Evolutionary conservation across 2,888 invertebrate genomes (phyloP).

Genomic region (Lasioglossum villosulum): DNA sequence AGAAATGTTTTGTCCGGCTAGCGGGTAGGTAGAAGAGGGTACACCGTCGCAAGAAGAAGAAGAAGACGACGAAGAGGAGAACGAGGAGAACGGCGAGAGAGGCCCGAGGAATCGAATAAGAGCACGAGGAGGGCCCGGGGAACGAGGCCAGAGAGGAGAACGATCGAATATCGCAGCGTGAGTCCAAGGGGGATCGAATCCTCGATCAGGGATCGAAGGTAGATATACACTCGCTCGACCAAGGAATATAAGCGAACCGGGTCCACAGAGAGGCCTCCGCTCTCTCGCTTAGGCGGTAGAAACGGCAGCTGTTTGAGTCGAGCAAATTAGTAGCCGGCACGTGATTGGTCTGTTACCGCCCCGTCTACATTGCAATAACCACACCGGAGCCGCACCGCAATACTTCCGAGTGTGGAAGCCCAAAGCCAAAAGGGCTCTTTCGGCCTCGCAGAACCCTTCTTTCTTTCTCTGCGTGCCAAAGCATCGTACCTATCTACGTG

Average conservation of each 20-base stretch:
- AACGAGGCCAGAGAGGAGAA: constrained; percentile 61
- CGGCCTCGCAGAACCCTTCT: constrained; percentile 8
- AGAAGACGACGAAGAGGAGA: constrained; percentile 61
- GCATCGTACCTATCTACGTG: neutral
- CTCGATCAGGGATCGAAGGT: constrained; percentile 75
- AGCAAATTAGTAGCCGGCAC: constrained; percentile 84
- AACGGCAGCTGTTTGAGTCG: constrained; percentile 84
- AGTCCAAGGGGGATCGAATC: constrained; percentile 76
- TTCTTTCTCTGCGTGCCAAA: constrained; percentile 54
- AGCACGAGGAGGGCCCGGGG: constrained; percentile 62
- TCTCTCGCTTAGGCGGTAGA: constrained; percentile 82
- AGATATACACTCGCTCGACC: constrained; percentile 61
- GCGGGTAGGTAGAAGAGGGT: constrained; percentile 73
- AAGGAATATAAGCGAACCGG: constrained; percentile 58
- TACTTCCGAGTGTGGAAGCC: constrained; percentile 63
- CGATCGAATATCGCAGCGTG: constrained; percentile 81
- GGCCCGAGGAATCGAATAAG: constrained; percentile 68
- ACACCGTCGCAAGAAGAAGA: constrained; percentile 64
- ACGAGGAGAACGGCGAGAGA: constrained; percentile 57
- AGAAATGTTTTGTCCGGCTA: constrained; percentile 84
- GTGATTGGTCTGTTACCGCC: constrained; percentile 85
- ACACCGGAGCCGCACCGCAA: constrained; percentile 69
- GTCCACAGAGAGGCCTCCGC: constrained; percentile 67
- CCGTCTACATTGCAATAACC: constrained; percentile 81
- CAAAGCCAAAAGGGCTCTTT: constrained; percentile 24